Evolutionary conservation across 2,888 invertebrate species (phyloP).

Genomic region (Oasisia sp.): DNA sequence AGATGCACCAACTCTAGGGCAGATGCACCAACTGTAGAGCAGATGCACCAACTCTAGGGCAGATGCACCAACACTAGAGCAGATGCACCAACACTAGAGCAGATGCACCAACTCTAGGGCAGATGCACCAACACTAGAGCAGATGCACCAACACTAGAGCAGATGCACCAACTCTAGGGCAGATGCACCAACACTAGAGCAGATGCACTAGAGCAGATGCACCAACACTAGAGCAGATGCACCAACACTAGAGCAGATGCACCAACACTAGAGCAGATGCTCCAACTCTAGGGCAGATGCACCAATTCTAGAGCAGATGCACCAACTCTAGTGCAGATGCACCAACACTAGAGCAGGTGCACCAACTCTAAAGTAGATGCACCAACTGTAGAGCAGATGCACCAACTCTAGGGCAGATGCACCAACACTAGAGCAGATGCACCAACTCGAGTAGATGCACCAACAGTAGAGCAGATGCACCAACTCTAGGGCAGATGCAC

Average conservation of each 20-base stretch:
- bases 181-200: not conserved
- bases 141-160: not conserved
- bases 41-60: not conserved
- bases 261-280: no score
- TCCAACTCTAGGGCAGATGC: not conserved
- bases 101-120: not conserved
- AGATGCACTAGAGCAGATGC: not conserved
- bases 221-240: not conserved
- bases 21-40: not conserved
- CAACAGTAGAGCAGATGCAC: not conserved
- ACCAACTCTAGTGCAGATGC: not conserved
- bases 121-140: not conserved
- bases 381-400: not conserved
- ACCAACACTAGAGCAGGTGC: not conserved
- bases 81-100: not conserved
- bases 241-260: not conserved
- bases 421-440: not conserved
- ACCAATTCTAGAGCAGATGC: not conserved
- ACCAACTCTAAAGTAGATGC: not conserved
- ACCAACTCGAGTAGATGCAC: not conserved
- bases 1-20: not conserved
- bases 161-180: not conserved
- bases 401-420: not conserved
- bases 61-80: not conserved
- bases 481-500: not conserved